These are phyloP conservation scores for Bombus balteatus DNA, from an alignment of 1,140 invertebrate genomes.

Conservation along the genomic window DNA sequence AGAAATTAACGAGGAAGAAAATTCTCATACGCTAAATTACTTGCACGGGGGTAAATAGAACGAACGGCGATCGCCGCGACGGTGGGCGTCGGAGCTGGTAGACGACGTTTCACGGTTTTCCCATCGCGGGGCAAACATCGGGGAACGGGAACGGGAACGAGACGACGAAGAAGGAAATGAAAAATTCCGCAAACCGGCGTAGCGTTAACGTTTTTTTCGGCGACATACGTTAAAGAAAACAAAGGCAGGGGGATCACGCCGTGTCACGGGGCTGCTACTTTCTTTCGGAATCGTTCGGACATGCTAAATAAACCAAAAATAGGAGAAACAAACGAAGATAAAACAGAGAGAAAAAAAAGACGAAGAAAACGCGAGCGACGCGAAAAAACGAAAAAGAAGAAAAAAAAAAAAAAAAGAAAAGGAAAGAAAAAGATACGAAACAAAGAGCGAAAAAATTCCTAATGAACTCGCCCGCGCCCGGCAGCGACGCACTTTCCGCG, in stretches of 20 bases:
- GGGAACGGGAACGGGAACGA: not conserved
- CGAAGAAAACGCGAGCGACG: not conserved
- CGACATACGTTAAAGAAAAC: not conserved
- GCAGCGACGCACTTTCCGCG: conserved; percentile 77
- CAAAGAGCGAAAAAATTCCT: conserved; percentile 68
- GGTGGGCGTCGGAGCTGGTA: not conserved
- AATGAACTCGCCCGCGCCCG: conserved; percentile 77
- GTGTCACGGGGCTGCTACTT: conserved; percentile 24
- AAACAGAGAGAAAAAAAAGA: conserved; percentile 47
- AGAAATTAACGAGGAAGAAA: conserved; percentile 59
- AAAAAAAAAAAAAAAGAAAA: conserved; percentile 44
- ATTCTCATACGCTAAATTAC: conserved; percentile 80
- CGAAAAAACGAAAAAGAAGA: not conserved
- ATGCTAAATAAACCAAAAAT: conserved; percentile 33
- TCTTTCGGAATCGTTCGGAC: conserved; percentile 64
- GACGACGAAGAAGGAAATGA: conserved; percentile 42
- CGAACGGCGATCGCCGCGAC: conserved; percentile 66
- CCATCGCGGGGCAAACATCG: too few species aligned
- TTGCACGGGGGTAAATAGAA: conserved; percentile 68
- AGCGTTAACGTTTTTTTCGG: conserved; percentile 15
- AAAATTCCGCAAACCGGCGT: conserved; percentile 29
- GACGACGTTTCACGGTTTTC: conserved; percentile 11
- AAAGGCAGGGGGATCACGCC: conserved; percentile 3
- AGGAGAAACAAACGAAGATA: conserved; percentile 52
- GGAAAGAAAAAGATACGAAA: conserved; percentile 36